These are phyloP conservation scores for Chaenocephalus aceratus DNA, from an alignment of 2,113 vertebrate genomes.

Conservation along the genomic window DNA sequence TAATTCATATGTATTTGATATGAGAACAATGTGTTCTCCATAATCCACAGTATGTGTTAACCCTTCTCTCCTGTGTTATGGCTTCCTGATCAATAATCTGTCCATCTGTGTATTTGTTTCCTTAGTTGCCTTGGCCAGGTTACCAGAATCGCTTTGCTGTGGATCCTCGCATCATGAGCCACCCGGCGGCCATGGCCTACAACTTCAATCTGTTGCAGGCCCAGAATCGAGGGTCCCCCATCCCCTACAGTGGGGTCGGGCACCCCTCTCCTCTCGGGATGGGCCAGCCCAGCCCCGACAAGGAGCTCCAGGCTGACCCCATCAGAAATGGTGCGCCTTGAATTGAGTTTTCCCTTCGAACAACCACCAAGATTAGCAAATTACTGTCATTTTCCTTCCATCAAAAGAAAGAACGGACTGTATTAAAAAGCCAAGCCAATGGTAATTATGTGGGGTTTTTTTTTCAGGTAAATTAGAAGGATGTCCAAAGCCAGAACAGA, in stretches of 20 bases:
- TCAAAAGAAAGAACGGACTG: not conserved
- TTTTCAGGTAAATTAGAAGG: conserved; percentile 91
- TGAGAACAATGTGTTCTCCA: not conserved
- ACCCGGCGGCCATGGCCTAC: conserved; percentile 97
- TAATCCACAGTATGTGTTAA: not conserved
- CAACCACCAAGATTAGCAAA: not conserved
- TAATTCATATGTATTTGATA: not conserved
- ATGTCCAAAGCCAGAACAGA: conserved; percentile 90
- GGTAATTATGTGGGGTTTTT: conserved; percentile 7
- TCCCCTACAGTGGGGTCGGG: conserved; percentile 91
- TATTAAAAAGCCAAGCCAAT: not conserved
- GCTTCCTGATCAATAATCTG: not conserved
- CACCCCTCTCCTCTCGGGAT: conserved; percentile 93
- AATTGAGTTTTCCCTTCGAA: not conserved
- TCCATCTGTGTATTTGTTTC: not conserved
- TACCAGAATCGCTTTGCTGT: conserved; percentile 98
- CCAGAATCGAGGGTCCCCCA: conserved; percentile 92
- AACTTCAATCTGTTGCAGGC: conserved; percentile 96
- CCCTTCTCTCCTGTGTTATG: not conserved
- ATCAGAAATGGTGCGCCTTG: conserved; percentile 88
- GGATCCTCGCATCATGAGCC: conserved; percentile 96
- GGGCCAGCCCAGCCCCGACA: conserved; percentile 91
- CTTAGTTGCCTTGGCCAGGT: conserved; percentile 94
- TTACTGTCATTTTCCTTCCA: not conserved
- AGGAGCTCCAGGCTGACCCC: conserved; percentile 91